phyloP scores from a whole-genome alignment of 2,888 invertebrate species.

The Cephus spinipes region DNA sequence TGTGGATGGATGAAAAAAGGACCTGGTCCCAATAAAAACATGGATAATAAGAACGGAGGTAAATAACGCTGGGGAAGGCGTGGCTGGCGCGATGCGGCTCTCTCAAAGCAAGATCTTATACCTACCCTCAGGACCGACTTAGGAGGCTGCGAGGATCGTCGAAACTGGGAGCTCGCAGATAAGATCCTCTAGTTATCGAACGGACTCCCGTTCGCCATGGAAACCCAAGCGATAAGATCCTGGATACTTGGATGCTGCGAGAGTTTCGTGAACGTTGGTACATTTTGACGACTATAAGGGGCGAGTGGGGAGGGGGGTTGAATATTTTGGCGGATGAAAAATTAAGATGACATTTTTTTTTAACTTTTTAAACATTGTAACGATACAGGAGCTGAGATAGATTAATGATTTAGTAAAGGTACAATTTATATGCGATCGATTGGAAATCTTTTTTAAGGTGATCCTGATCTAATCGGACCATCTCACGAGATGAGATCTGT shows the following conservation, averaged over 20 bases:
- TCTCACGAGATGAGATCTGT: neutral
- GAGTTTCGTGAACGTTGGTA: neutral
- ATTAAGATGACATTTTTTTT: neutral
- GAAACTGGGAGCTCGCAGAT: conserved; percentile 62
- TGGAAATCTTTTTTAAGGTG: neutral
- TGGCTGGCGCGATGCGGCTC: conserved; percentile 58
- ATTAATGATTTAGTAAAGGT: neutral
- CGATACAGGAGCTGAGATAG: neutral
- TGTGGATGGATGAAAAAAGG: neutral
- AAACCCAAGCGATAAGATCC: neutral
- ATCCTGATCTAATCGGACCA: neutral
- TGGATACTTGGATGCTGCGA: neutral
- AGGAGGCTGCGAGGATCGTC: conserved; percentile 32
- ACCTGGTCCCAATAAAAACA: conserved; percentile 39
- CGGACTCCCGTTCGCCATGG: conserved; percentile 53
- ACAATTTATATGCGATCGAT: neutral
- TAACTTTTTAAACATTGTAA: neutral
- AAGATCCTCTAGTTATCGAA: conserved; percentile 64
- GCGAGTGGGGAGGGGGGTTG: neutral
- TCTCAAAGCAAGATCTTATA: conserved; percentile 52
- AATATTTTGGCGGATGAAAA: neutral
- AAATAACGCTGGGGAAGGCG: conserved; percentile 59
- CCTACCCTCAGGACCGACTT: conserved; percentile 18
- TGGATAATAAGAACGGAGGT: conserved; percentile 44
- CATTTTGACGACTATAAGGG: neutral